These are phyloP conservation scores for Dione vanillae DNA, from an alignment of 2,888 invertebrate genomes.

Conservation along the genomic window DNA sequence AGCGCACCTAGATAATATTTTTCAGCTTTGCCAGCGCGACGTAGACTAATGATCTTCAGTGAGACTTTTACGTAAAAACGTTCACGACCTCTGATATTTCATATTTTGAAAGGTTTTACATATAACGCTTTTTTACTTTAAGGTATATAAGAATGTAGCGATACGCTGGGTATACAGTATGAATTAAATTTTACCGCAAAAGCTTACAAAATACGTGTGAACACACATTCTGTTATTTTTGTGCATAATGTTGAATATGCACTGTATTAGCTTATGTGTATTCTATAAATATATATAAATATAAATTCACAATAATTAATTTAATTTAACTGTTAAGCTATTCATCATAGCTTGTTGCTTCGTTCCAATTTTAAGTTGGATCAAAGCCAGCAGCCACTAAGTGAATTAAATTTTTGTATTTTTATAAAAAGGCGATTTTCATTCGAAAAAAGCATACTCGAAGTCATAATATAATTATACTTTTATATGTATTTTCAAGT, in stretches of 20 bases:
- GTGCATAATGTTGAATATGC: not conserved
- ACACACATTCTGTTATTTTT: not conserved
- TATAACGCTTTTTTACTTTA: not conserved
- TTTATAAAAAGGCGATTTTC: not conserved
- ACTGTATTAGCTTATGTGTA: no score
- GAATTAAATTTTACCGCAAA: not conserved
- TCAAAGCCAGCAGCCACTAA: slow-evolving; percentile 24
- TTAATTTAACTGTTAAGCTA: not conserved
- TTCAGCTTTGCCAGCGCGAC: slow-evolving; percentile 37
- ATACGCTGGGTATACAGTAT: not conserved
- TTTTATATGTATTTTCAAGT: not conserved
- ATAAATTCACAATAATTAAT: slow-evolving; percentile 1
- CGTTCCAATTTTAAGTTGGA: slow-evolving; percentile 40
- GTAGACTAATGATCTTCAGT: slow-evolving; percentile 37
- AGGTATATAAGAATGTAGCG: not conserved
- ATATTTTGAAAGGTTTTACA: slow-evolving; percentile 32
- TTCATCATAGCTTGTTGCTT: slow-evolving; percentile 34
- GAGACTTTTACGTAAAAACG: slow-evolving; percentile 34
- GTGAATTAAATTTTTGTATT: not conserved
- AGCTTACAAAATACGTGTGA: not conserved
- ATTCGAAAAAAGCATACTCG: not conserved
- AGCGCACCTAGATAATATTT: slow-evolving; percentile 26
- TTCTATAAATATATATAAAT: not conserved
- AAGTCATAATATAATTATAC: not conserved
- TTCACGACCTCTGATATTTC: slow-evolving; percentile 32